Conservation (phyloP, 2,797 vertebrate genomes). For the Malurus leucopterus region DNA sequence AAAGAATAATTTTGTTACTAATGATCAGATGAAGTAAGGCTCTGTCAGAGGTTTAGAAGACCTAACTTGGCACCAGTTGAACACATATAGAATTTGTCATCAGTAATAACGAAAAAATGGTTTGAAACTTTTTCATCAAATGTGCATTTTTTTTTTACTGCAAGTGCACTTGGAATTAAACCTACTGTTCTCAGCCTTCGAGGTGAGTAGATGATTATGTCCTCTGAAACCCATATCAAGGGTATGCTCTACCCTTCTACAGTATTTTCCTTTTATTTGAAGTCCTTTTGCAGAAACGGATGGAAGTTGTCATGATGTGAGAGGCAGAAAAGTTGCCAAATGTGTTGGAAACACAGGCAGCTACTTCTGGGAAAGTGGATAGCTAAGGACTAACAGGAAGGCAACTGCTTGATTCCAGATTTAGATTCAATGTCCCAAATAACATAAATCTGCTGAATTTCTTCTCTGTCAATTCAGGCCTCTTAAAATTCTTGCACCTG, state of each 20-base stretch:
- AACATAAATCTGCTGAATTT: background rate
- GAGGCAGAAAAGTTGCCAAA: constrained; percentile 14
- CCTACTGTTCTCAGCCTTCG: background rate
- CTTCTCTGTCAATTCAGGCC: background rate
- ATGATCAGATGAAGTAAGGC: constrained; percentile 7
- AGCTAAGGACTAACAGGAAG: constrained; percentile 28
- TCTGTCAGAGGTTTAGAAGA: background rate
- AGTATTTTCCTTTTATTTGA: background rate
- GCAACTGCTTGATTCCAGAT: background rate
- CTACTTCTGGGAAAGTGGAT: constrained; percentile 2
- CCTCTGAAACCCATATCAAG: background rate
- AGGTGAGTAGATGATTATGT: background rate
- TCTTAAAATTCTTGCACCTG: background rate
- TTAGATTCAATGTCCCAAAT: background rate
- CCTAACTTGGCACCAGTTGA: background rate
- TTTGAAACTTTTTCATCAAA: background rate
- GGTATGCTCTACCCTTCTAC: background rate
- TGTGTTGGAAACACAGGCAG: constrained; percentile 15
- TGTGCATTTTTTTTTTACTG: background rate
- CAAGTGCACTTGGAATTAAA: background rate
- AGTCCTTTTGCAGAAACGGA: background rate
- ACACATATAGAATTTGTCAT: background rate
- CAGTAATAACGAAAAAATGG: background rate
- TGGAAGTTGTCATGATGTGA: background rate
- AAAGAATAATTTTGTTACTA: constrained; percentile 28